Base-by-base conservation (phyloP, 2,888 invertebrate genomes). In the Thymelicus sylvestris region DNA sequence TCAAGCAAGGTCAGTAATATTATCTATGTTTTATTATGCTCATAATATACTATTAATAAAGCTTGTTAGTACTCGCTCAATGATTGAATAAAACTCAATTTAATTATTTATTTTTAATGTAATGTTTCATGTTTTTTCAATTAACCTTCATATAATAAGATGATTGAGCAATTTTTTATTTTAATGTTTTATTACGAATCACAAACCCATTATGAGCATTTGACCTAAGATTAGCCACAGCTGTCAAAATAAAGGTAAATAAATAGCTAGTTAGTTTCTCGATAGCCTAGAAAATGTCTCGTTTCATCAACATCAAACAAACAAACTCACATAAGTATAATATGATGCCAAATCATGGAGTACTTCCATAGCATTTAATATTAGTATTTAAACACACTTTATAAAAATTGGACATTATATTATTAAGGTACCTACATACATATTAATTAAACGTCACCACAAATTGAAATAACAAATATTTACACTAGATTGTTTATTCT, bases 111-210 rank as follows among this genome's bases (percentile, higher is more conserved):
- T 44, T 44, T 19, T 41, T 66, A 13, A 67, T 48, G 59, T 69
- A 64, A 60, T 47, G 31, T 47, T 24, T 47, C 47, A 47, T 47
- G 47, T 47, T 74, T 71, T 47, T 74, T 71, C 69, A 62, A 73
- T 72, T 73, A 73, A 73, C 78, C 78, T 78, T 77, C 76, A 62
- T 71, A 66, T 74, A 76, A 76, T 75, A 69, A 75, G 72, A 65
- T 66, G 71, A 72, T 74, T 66, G 57, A 66, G 66, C 67, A 72
- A 67, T 72, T 61, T 38, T 57, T 61, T 41, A 48, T 47, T 62
- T 62, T 62, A 62, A 47, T 44, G 47, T 62, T 44, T 62, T 62
- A 62, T 62, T 44, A 13, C 47, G 2, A 47, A 62, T 62, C 24
- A 13, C 47, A 0, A 47, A 47, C 62, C 19, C 62, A 47, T 62